A percentile compares a stretch with the other conserved stretches of the same genome.
Evolutionary conservation across 2,888 invertebrate species (phyloP).

Genomic region (Melikaiella ostensackeni): DNA sequence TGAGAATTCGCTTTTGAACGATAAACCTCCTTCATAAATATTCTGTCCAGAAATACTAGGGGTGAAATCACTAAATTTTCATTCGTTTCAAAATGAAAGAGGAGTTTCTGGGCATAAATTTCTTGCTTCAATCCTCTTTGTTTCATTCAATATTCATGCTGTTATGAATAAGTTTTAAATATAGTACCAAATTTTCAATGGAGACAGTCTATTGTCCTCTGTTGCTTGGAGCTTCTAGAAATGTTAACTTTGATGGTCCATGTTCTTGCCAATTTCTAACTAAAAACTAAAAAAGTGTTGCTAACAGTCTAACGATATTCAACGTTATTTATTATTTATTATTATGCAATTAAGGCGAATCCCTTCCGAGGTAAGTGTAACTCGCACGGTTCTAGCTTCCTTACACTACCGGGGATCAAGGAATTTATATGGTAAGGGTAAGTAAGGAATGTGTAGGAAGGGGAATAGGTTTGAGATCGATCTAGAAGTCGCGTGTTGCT

Average conservation of each 20-base stretch:
- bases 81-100: neutral
- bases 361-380: no score
- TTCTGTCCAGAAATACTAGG: neutral
- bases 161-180: neutral
- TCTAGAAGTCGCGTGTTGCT: no score
- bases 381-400: no score
- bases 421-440: no score
- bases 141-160: neutral
- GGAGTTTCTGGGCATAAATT: neutral
- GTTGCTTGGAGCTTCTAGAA: neutral
- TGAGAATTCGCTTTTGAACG: no score
- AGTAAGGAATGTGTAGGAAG: no score
- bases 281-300: neutral
- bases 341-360: no score
- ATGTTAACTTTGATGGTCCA: neutral
- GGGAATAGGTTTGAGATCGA: no score
- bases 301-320: neutral
- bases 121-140: neutral
- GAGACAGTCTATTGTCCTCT: neutral
- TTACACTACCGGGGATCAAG: no score
- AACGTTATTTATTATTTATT: no score
- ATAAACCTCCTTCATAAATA: no score
- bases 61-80: neutral
- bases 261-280: neutral
- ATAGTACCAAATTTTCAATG: neutral